phyloP scores from a whole-genome alignment of 2,888 invertebrate species.

The Megalurothrips usitatus region DNA sequence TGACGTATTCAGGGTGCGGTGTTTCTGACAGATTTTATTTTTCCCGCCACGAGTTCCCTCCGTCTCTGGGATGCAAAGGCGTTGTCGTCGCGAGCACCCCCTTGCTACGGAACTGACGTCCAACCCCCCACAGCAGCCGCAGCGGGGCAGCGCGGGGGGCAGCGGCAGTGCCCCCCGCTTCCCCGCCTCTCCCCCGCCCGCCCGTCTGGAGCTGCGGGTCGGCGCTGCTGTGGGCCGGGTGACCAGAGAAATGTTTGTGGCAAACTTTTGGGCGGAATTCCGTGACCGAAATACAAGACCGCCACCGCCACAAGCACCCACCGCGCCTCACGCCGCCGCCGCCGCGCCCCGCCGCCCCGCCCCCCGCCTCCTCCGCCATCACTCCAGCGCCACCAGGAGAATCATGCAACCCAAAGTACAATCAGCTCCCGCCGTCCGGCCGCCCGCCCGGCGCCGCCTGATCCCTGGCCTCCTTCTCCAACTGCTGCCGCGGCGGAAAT shows the following conservation, averaged over 20 bases:
- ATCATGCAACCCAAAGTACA: background rate
- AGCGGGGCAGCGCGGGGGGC: no score
- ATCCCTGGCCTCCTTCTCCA: no score
- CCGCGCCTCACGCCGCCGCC: background rate
- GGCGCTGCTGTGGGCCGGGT: background rate
- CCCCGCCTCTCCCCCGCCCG: no score
- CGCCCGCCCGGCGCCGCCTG: background rate
- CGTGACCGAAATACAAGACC: conserved; percentile 24
- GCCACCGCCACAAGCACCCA: background rate
- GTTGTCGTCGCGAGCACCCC: no score
- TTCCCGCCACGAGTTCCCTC: no score
- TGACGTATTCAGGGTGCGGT: no score
- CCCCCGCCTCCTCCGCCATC: background rate
- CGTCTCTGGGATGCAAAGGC: no score
- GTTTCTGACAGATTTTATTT: no score
- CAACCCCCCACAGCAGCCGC: no score
- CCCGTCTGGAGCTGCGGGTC: no score
- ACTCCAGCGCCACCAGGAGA: background rate
- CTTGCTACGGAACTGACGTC: no score
- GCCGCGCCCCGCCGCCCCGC: background rate
- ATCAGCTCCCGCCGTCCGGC: background rate
- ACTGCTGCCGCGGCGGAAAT: background rate
- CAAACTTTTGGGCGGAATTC: conserved; percentile 23
- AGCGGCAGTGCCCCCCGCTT: no score
- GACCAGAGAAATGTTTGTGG: conserved; percentile 7